Percentiles rank a stretch among this genome's conserved stretches.
Conservation (phyloP, 2,888 invertebrate genomes). For the Matsumyia berberina region DNA sequence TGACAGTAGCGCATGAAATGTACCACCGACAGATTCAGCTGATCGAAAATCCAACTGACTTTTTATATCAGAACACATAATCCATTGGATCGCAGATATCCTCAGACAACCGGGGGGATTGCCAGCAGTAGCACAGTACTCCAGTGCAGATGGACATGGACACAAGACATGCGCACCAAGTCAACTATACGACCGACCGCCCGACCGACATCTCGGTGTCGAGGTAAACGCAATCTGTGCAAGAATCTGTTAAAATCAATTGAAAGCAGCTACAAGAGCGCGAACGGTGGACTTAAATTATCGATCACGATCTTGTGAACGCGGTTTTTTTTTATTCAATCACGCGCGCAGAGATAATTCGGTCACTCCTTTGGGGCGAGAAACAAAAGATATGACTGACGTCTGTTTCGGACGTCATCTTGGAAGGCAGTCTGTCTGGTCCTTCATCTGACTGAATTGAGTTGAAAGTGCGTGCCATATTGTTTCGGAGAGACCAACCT, state of each 20-base stretch:
- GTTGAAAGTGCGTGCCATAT: conserved; percentile 72
- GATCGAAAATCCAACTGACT: conserved; percentile 58
- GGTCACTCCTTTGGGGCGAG: conserved; percentile 60
- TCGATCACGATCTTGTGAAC: conserved; percentile 72
- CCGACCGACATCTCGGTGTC: conserved; percentile 57
- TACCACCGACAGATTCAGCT: conserved; percentile 47
- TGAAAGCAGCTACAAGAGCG: conserved; percentile 65
- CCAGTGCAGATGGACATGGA: conserved; percentile 15
- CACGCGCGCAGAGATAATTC: conserved; percentile 67
- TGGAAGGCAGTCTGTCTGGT: background rate
- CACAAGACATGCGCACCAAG: conserved; percentile 28
- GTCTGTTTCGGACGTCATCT: conserved; percentile 2
- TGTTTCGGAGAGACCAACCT: conserved; percentile 26
- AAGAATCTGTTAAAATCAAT: conserved; percentile 75
- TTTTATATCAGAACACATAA: conserved; percentile 60
- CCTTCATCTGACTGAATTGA: background rate
- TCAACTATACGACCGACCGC: conserved; percentile 14
- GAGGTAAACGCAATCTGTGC: conserved; percentile 70
- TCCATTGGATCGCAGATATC: conserved; percentile 45
- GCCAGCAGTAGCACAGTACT: conserved; percentile 15
- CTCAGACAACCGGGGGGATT: conserved; percentile 14
- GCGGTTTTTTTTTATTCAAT: conserved; percentile 62
- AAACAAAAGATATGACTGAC: conserved; percentile 55
- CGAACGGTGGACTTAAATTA: conserved; percentile 71
- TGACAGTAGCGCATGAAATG: conserved; percentile 39